Base-by-base conservation (phyloP, 64 coral and sea anemone species). In the Montipora cactus region DNA sequence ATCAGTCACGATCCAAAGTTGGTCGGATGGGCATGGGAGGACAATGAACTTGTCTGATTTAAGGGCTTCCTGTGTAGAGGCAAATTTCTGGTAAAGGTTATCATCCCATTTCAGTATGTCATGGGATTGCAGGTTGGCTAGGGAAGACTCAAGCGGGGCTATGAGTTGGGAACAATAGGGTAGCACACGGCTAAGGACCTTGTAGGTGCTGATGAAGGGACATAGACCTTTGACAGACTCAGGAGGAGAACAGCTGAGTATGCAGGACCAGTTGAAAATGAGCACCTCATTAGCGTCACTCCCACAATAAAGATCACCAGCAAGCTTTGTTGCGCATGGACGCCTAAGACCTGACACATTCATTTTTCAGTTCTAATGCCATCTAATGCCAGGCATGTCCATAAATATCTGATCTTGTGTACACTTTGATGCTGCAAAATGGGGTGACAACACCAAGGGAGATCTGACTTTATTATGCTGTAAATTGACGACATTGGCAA, bases 151-250 rank as follows among this genome's bases (percentile, higher is more conserved):
- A 19, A 90, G 59, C 1, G 59, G 59, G 59, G 8, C 59, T 12
- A 64, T 2, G 13, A 57, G 49, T 53, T 71, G 16, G 7, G 86
- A 88, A 25, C 86, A 76, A 14, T 50, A 19, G 5, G 86, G 86
- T 5, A 88, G 13, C 5, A 59, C 87, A 22, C 49, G 87, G 67
- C 18, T 14, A 53, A 89, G 71, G 47, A 89, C 87, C 14, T 89
- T 89, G 72, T 75, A 89, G 22, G 71, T 46, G 22, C 87, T 72
- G 3, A 89, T 89, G 61, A 90, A 90, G 21, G 58, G 81, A 58
- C 89, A 8, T 75, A 91, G 37, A 19, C 59, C 74, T 20, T 68
- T 49, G 6, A 81, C 89, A 4, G 61, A 68, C 15, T 66, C 8
- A 12, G 77, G 55, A 64, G 59, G 59, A 16, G 10, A 16, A 12